phyloP scores from a whole-genome alignment of 2,888 invertebrate genomes.

The Himalopsyche kuldschensis region DNA sequence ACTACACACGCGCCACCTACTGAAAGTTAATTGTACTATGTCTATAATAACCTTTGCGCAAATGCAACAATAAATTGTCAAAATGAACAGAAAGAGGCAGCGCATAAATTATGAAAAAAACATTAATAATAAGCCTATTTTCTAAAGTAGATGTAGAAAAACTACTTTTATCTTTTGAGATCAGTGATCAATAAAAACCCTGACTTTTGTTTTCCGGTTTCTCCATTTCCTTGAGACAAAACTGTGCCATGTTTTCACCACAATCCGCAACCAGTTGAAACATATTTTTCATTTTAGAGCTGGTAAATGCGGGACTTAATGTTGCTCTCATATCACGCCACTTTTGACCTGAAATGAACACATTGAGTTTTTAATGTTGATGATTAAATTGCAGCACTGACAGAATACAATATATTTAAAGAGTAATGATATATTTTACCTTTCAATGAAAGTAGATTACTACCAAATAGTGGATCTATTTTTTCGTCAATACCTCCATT shows the following conservation, averaged over 20 bases:
- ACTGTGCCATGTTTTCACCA: conserved; percentile 47
- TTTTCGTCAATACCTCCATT: conserved; percentile 46
- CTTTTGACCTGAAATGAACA: conserved; percentile 44
- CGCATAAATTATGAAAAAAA: too few relatives aligned
- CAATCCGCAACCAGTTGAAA: conserved; percentile 53
- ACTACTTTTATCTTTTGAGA: too few relatives aligned
- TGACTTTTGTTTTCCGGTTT: conserved; percentile 28
- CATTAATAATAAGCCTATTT: too few relatives aligned
- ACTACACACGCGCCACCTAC: too few relatives aligned
- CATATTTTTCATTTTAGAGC: conserved; percentile 53
- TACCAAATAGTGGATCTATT: conserved; percentile 54
- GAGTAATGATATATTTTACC: conserved; percentile 43
- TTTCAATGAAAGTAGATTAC: conserved; percentile 53
- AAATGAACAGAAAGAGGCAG: too few relatives aligned
- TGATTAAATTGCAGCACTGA: too few relatives aligned
- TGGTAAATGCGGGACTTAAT: conserved; percentile 47
- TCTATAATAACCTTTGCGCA: too few relatives aligned
- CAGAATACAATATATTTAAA: too few relatives aligned
- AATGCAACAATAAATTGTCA: too few relatives aligned
- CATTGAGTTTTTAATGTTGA: too few relatives aligned
- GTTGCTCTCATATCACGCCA: conserved; percentile 53
- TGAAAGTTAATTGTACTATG: too few relatives aligned
- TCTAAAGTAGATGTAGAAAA: too few relatives aligned
- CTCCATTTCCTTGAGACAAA: conserved; percentile 44
- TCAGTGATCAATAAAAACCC: neutral